A percentile compares a stretch with the other conserved stretches of the same genome.
Conservation (phyloP, 1,140 invertebrate genomes). For the Drosophila elegans region DNA sequence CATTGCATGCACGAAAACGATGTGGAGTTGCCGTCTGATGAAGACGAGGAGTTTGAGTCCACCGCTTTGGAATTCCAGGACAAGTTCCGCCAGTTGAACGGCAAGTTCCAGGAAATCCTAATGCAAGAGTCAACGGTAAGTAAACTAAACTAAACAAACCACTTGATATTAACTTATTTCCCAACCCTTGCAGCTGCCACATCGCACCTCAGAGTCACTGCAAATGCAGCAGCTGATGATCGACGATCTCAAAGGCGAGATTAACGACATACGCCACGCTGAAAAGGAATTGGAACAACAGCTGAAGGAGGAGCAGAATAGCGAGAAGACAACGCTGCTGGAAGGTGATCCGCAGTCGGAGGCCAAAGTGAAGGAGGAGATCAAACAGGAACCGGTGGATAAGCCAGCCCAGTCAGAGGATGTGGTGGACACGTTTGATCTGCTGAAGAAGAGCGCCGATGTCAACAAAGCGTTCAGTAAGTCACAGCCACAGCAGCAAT, state of each 20-base stretch:
- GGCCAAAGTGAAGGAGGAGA: constrained; percentile 69
- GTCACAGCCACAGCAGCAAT: constrained; percentile 12
- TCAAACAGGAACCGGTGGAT: constrained; percentile 68
- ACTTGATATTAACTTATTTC: neutral
- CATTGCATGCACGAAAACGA: constrained; percentile 92
- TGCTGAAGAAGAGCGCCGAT: constrained; percentile 74
- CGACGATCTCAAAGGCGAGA: constrained; percentile 73
- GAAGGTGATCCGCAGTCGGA: constrained; percentile 17
- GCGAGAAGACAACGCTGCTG: neutral
- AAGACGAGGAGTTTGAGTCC: constrained; percentile 92
- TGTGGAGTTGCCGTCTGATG: constrained; percentile 88
- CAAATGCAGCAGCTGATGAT: constrained; percentile 79
- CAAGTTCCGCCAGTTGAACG: constrained; percentile 91
- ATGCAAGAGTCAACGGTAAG: constrained; percentile 94
- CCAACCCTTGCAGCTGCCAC: constrained; percentile 56
- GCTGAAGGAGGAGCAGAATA: constrained; percentile 44
- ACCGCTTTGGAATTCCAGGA: constrained; percentile 90
- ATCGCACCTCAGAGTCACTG: constrained; percentile 76
- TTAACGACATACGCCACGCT: constrained; percentile 61
- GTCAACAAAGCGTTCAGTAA: constrained; percentile 63
- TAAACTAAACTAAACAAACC: neutral
- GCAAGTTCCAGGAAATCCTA: constrained; percentile 92
- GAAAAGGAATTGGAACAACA: constrained; percentile 65
- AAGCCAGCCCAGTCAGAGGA: constrained; percentile 16
- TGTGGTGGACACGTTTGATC: constrained; percentile 70